Evolutionary conservation across 1,140 invertebrate genomes (phyloP).

Genomic region (Drosophila gunungcola): DNA sequence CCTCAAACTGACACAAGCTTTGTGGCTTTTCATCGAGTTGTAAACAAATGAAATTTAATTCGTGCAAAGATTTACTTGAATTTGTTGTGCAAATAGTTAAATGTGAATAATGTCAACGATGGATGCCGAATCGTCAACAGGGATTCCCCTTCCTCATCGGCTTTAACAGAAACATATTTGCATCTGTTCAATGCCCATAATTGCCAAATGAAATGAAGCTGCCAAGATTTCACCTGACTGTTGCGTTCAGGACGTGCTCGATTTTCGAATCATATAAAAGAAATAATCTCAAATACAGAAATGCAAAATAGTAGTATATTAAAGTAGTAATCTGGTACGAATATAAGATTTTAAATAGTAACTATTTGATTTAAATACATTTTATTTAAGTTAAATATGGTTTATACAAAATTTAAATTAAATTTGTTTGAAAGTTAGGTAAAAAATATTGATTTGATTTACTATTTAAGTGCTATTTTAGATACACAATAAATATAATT

Average conservation of each 20-base stretch:
- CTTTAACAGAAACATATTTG: neutral
- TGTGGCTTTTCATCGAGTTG: slow-evolving; percentile 77
- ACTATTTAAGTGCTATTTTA: too few species aligned
- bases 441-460: too few species aligned
- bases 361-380: too few species aligned
- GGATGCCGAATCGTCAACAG: slow-evolving; percentile 20
- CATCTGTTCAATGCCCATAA: slow-evolving; percentile 14
- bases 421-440: too few species aligned
- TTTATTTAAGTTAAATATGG: too few species aligned
- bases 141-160: slow-evolving; percentile 5
- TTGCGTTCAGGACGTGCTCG: slow-evolving; percentile 17
- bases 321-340: too few species aligned
- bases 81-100: slow-evolving; percentile 65
- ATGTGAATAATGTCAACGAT: slow-evolving; percentile 31
- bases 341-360: too few species aligned
- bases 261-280: slow-evolving; percentile 22
- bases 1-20: slow-evolving; percentile 55
- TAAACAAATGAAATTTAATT: slow-evolving; percentile 80
- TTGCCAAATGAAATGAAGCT: slow-evolving; percentile 40
- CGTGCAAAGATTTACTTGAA: slow-evolving; percentile 64
- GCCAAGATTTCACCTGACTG: too few species aligned
- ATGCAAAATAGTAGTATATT: neutral
- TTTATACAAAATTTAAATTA: too few species aligned
- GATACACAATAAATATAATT: too few species aligned
- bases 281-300: slow-evolving; percentile 2